These are phyloP conservation scores for Siniperca obscura DNA, from an alignment of 2,797 vertebrate species.

Conservation along the genomic window DNA sequence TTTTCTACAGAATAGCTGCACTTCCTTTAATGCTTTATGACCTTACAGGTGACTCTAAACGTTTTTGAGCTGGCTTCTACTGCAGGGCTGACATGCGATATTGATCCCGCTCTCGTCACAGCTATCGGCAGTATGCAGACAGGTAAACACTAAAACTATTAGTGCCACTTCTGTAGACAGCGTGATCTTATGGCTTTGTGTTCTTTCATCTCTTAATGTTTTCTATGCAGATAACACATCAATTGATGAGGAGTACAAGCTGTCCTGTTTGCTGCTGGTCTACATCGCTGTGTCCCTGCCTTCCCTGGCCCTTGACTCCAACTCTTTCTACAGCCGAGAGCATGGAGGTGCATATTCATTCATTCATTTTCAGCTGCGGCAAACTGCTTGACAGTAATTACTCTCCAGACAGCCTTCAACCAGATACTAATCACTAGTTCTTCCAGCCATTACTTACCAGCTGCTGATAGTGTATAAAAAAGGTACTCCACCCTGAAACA, in stretches of 20 bases:
- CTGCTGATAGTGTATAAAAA: slow-evolving; percentile 60
- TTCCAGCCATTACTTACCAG: slow-evolving; percentile 53
- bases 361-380: slow-evolving; percentile 32
- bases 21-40: slow-evolving; percentile 9
- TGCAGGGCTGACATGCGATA: slow-evolving; percentile 90
- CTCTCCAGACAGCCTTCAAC: slow-evolving; percentile 38
- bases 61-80: slow-evolving; percentile 92
- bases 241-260: slow-evolving; percentile 92
- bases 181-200: neutral
- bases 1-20: neutral
- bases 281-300: slow-evolving; percentile 93
- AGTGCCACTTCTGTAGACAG: neutral
- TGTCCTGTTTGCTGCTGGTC: slow-evolving; percentile 91
- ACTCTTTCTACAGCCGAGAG: slow-evolving; percentile 88
- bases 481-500: slow-evolving; percentile 60
- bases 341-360: slow-evolving; percentile 87
- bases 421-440: slow-evolving; percentile 46
- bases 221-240: slow-evolving; percentile 86
- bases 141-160: slow-evolving; percentile 78
- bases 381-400: slow-evolving; percentile 56
- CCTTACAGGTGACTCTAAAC: slow-evolving; percentile 87
- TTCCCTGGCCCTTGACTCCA: slow-evolving; percentile 85
- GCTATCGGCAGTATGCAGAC: slow-evolving; percentile 87
- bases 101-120: slow-evolving; percentile 89
- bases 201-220: slow-evolving; percentile 1